Evolutionary conservation across 1,140 invertebrate species (phyloP), one percentile per base, ranked within the genome.

Genomic region (Choristoneura fumiferana): DNA sequence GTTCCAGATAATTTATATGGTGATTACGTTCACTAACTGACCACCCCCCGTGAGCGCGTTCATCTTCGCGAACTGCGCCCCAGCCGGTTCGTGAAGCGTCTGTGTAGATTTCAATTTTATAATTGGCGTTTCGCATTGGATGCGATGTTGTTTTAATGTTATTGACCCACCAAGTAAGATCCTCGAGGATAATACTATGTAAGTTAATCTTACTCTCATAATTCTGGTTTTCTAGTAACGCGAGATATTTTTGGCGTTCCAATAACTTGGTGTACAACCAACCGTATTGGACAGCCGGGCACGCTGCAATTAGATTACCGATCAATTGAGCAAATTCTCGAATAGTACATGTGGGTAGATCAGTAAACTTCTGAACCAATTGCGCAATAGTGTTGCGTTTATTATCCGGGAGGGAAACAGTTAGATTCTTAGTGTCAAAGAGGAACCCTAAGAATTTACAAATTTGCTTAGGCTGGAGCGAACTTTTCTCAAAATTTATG

Each of bases 221-320:
- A 18, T 38, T 38, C 8, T 54, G n/a, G 13, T 14, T 18, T 37
- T 18, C 8, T 54, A 54, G 35, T 9, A 55, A 12, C 2, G 54
- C 54, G 8, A 55, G 54, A 17, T 55, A 55, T 22, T 55, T 55
- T 38, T 55, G 35, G 10, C 54, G 1, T 39, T 55, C 54, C 15
- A 55, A n/a, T n/a, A n/a, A n/a, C n/a, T n/a, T n/a, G n/a, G n/a
- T n/a, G n/a, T n/a, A n/a, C n/a, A n/a, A n/a, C 34, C 34, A 38
- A 0, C 35, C 35, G 10, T 55, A 38, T 38, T 15, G 14, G 1
- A 55, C 35, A 4, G 54, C 54, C 15, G 54, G 54, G 36, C 54
- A 55, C 8, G 36, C 54, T 18, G 54, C 34, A 8, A n/a, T 18
- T 10, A 55, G 13, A 8, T 9, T 10, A 10, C 54, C 54, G 8